phyloP scores from a whole-genome alignment of 2,888 invertebrate species.

The Tuta absoluta region DNA sequence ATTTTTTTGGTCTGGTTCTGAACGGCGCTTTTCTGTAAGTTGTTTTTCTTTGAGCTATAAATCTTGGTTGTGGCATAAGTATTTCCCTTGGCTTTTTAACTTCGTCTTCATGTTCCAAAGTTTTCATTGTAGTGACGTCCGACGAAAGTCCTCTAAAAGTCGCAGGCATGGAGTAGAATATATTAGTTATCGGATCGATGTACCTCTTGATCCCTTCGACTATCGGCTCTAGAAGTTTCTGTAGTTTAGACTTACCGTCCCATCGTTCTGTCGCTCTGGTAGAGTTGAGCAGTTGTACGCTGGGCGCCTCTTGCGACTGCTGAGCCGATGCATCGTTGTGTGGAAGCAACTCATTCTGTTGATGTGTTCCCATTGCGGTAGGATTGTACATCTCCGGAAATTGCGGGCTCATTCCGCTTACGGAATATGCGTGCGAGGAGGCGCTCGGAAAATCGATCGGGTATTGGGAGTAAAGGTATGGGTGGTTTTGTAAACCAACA shows the following conservation, averaged over 20 bases:
- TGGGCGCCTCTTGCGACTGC: slow-evolving; percentile 77
- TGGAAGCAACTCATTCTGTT: slow-evolving; percentile 70
- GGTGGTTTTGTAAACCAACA: slow-evolving; percentile 76
- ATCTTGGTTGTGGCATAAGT: slow-evolving; percentile 68
- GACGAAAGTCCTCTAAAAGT: slow-evolving; percentile 70
- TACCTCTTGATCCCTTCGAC: slow-evolving; percentile 63
- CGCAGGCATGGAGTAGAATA: slow-evolving; percentile 70
- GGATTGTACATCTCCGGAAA: slow-evolving; percentile 77
- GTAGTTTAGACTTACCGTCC: slow-evolving; percentile 78
- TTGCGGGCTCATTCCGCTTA: slow-evolving; percentile 74
- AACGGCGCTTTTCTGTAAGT: slow-evolving; percentile 52
- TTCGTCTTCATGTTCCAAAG: slow-evolving; percentile 55
- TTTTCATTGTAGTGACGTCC: slow-evolving; percentile 63
- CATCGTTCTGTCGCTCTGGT: slow-evolving; percentile 75
- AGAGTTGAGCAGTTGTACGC: slow-evolving; percentile 63
- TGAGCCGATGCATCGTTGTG: slow-evolving; percentile 74
- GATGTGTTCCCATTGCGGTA: slow-evolving; percentile 63
- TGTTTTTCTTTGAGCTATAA: slow-evolving; percentile 74
- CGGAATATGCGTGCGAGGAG: slow-evolving; percentile 79
- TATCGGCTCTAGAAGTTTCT: slow-evolving; percentile 72
- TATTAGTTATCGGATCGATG: slow-evolving; percentile 68
- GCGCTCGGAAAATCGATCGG: slow-evolving; percentile 80
- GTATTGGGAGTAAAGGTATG: slow-evolving; percentile 79
- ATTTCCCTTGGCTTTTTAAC: slow-evolving; percentile 64
- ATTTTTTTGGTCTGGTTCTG: slow-evolving; percentile 65